Base-by-base conservation (phyloP, 2,888 invertebrate genomes). In the Cepaea hortensis region DNA sequence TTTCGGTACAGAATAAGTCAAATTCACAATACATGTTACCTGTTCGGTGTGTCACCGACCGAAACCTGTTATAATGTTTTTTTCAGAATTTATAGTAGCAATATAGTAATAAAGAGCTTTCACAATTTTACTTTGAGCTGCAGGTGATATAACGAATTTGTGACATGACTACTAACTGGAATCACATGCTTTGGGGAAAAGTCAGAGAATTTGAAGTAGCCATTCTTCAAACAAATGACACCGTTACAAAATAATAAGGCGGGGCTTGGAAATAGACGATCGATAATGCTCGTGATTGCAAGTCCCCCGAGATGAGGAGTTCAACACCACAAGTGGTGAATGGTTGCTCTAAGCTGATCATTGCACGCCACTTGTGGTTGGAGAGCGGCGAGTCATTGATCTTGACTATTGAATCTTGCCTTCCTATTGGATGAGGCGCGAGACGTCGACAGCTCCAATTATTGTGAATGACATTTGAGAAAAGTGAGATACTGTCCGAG, bases 371-470 rank as follows among this genome's bases (percentile, higher is more conserved):
- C 20, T 18, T 65, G 5, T 35, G 62, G 18, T 13, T n/a, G 35
- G 46, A 18, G 35, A 46, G 15, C 35, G 65, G 18, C 20, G 23
- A 20, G 65, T 46, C 48, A 80, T 79, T 62, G 79, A 79, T 79
- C 62, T 23, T 65, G 62, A 46, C 35, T 35, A 46, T 62, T 15
- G 9, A 35, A 3, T 6, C 18, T 15, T 11, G 55, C n/a, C 46
- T 72, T 15, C 4, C 55, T 68, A 82, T 72, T 72, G 70, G 82
- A 15, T 72, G 83, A 72, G 55, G n/a, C 55, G 77, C 50, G n/a
- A 77, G 20, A 5, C 6, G 75, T 20, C 48, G 0, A 50, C 6
- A 18, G 18, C 18, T 50, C 11, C 18, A 20, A 75, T 75, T 75
- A 48, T 50, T 75, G 18, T n/a, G 75, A 75, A 75, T 50, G 50